Conservation (phyloP, 2,888 invertebrate species). For the Aphelenchoides bicaudatus region DNA sequence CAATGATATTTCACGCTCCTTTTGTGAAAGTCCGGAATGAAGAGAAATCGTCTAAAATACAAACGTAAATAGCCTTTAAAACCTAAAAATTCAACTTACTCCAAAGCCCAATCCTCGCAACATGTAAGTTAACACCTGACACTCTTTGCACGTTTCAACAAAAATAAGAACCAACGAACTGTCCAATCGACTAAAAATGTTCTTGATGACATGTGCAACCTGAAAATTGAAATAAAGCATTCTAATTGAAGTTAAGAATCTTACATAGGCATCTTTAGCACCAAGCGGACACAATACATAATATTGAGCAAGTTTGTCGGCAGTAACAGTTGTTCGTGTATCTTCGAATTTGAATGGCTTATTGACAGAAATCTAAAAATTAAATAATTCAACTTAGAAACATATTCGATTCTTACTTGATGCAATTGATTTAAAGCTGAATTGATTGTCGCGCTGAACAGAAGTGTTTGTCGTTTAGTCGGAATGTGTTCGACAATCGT, state of each 20-base stretch:
- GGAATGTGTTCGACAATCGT: slow-evolving; percentile 71
- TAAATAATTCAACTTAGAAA: background rate
- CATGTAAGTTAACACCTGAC: slow-evolving; percentile 57
- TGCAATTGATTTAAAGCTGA: slow-evolving; percentile 73
- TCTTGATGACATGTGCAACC: slow-evolving; percentile 64
- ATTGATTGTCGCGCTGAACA: slow-evolving; percentile 79
- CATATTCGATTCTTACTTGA: slow-evolving; percentile 67
- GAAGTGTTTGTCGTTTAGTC: slow-evolving; percentile 64
- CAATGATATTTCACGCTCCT: slow-evolving; percentile 77
- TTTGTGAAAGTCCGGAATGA: slow-evolving; percentile 88
- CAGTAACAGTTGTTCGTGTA: slow-evolving; percentile 52
- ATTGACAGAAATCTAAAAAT: slow-evolving; percentile 47
- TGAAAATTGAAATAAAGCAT: too few species aligned
- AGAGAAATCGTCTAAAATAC: slow-evolving; percentile 65
- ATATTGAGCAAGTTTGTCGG: slow-evolving; percentile 78
- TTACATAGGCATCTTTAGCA: slow-evolving; percentile 68
- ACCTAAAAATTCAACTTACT: slow-evolving; percentile 26
- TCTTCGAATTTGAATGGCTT: slow-evolving; percentile 68
- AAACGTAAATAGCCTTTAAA: background rate
- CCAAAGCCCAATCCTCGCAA: slow-evolving; percentile 56
- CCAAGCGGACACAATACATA: slow-evolving; percentile 86
- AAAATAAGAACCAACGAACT: slow-evolving; percentile 86
- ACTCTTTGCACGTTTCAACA: slow-evolving; percentile 76
- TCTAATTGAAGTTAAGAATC: too few species aligned
- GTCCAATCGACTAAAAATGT: slow-evolving; percentile 71